Percentiles rank a stretch among this genome's conserved stretches.
Conservation (phyloP, 2,797 vertebrate species). For the Gila robusta region DNA sequence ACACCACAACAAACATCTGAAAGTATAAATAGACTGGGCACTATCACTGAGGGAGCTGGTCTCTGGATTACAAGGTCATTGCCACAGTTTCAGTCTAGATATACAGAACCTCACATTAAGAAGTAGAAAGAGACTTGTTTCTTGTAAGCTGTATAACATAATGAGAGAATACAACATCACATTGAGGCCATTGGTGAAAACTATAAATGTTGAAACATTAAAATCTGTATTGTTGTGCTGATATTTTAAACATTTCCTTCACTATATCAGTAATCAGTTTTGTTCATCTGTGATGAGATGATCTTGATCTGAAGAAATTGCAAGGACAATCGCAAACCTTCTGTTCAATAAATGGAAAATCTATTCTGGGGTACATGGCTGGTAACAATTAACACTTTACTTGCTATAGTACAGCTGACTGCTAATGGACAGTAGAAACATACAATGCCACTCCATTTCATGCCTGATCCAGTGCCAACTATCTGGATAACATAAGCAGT, state of each 20-base stretch:
- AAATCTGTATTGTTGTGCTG: neutral
- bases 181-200: neutral
- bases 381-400: neutral
- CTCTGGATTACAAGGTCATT: constrained; percentile 35
- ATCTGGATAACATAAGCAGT: constrained; percentile 8
- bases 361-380: neutral
- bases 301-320: constrained; percentile 6
- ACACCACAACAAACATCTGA: constrained; percentile 31
- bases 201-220: neutral
- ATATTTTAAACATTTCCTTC: neutral
- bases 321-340: neutral
- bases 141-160: neutral
- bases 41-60: constrained; percentile 40
- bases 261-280: neutral
- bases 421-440: neutral
- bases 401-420: neutral
- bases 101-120: neutral
- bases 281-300: neutral
- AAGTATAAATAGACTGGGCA: constrained; percentile 35
- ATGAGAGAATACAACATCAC: neutral
- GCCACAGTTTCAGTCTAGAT: constrained; percentile 14
- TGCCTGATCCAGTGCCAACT: constrained; percentile 12
- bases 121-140: neutral
- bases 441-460: constrained; percentile 4
- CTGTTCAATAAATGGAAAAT: neutral